Conservation (phyloP, 2,113 vertebrate genomes). For the Oncorhynchus gorbuscha region DNA sequence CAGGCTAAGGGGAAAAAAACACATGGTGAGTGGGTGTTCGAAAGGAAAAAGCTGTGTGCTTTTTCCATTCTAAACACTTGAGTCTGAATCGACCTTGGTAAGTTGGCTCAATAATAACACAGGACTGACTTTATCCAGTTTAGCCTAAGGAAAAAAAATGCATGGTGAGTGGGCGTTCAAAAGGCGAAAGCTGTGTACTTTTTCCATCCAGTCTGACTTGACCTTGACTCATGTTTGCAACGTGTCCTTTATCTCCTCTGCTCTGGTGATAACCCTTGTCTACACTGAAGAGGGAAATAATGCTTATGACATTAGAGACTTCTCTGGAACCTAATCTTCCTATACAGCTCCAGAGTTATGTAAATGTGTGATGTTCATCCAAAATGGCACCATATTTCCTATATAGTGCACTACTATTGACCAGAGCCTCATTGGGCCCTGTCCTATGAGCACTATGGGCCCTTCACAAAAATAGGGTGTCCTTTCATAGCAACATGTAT, state of each 20-base stretch:
- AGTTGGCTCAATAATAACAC: no score
- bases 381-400: neutral
- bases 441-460: no score
- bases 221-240: constrained; percentile 56
- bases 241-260: constrained; percentile 46
- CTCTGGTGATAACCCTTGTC: constrained; percentile 31
- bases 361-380: constrained; percentile 43
- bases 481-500: neutral
- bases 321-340: constrained; percentile 62
- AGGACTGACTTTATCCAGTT: no score
- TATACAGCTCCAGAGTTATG: constrained; percentile 58
- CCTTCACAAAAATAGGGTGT: neutral
- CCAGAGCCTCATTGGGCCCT: neutral
- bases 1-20: no score
- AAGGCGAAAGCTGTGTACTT: neutral
- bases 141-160: no score
- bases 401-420: neutral
- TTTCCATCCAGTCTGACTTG: constrained; percentile 9
- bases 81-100: constrained; percentile 39
- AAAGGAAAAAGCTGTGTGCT: neutral
- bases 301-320: constrained; percentile 47
- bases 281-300: constrained; percentile 56
- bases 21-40: neutral
- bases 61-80: neutral
- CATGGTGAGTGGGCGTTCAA: neutral